phyloP scores from a whole-genome alignment of 2,797 vertebrate species.

The Synaphobranchus kaupii region DNA sequence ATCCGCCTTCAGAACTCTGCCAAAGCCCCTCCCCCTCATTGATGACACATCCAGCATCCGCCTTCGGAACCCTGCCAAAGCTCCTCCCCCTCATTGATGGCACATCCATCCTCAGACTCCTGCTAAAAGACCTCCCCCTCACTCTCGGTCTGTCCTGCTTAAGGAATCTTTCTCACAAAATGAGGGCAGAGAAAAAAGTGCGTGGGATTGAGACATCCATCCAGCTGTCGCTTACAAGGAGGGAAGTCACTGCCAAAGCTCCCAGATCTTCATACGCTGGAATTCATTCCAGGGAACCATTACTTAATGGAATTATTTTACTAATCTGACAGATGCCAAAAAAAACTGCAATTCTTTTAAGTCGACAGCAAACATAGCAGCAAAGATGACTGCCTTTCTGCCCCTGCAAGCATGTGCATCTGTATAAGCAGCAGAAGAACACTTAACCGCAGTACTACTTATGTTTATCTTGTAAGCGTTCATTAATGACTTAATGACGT shows the following conservation, averaged over 20 bases:
- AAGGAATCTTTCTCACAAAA: not conserved
- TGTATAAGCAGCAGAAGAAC: not conserved
- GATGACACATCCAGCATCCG: not conserved
- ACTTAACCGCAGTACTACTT: not conserved
- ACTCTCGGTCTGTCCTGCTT: not conserved
- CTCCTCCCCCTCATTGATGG: not conserved
- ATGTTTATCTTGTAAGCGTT: not conserved
- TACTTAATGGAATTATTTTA: slow-evolving; percentile 13
- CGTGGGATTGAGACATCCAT: not conserved
- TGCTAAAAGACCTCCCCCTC: slow-evolving; percentile 6
- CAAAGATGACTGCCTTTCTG: not conserved
- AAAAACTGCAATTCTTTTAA: not conserved
- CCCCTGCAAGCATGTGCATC: not conserved
- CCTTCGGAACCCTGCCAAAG: not conserved
- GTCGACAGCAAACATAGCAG: not conserved
- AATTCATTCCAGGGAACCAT: not conserved
- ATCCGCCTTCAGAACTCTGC: too few species aligned
- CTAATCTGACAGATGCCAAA: not conserved
- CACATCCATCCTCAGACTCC: not conserved
- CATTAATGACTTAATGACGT: not conserved
- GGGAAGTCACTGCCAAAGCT: not conserved
- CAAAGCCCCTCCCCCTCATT: not conserved
- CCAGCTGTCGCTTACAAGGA: not conserved
- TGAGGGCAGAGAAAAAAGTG: slow-evolving; percentile 4
- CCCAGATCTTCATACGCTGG: not conserved